Conservation (phyloP, 2,888 invertebrate species). For the Xestoiulus laeticollis region DNA sequence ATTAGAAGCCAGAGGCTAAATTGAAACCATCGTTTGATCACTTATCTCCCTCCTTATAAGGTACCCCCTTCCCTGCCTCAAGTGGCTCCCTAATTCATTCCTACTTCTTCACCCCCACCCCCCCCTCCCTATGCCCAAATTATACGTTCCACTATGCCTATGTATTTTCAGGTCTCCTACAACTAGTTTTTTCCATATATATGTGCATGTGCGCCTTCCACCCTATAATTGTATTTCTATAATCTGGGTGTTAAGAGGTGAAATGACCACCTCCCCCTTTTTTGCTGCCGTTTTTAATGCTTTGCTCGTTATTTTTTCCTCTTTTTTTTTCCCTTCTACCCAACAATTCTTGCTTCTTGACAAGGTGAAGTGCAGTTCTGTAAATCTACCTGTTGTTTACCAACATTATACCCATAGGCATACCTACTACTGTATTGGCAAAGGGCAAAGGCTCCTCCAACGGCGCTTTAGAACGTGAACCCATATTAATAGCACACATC, state of each 20-base stretch:
- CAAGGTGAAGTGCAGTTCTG: slow-evolving; percentile 33
- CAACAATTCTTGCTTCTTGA: background rate
- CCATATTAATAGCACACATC: background rate
- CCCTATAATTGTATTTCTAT: slow-evolving; percentile 41
- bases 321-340: background rate
- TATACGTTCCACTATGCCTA: background rate
- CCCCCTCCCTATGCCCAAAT: slow-evolving; percentile 24
- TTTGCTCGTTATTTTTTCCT: background rate
- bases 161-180: slow-evolving; percentile 1
- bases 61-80: slow-evolving; percentile 27
- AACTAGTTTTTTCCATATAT: slow-evolving; percentile 30
- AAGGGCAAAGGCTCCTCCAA: slow-evolving; percentile 7
- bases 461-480: background rate
- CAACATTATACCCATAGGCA: slow-evolving; percentile 32
- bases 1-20: slow-evolving; percentile 43
- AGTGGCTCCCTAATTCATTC: slow-evolving; percentile 40
- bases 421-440: slow-evolving; percentile 1
- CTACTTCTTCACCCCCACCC: background rate
- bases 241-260: slow-evolving; percentile 43
- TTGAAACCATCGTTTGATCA: slow-evolving; percentile 40
- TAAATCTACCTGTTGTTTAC: slow-evolving; percentile 43
- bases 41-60: slow-evolving; percentile 39
- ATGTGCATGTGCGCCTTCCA: background rate
- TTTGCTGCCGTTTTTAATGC: slow-evolving; percentile 39
- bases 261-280: slow-evolving; percentile 38